Conservation (phyloP, 2,797 vertebrate genomes). For the Lagocephalus sceleratus region DNA sequence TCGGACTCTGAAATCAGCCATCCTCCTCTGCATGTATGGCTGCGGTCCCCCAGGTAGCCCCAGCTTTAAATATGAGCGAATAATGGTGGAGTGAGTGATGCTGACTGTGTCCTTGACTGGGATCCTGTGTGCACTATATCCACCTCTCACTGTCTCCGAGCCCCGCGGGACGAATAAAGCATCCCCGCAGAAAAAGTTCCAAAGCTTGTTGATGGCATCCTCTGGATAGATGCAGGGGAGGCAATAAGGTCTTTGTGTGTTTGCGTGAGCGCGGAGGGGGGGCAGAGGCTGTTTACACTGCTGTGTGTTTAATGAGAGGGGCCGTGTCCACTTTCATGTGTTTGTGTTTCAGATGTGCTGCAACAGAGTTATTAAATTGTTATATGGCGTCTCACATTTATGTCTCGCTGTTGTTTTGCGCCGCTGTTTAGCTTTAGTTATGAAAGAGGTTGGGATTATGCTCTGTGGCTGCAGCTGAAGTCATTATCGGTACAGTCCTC, state of each 20-base stretch:
- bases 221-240: constrained; percentile 49
- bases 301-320: constrained; percentile 61
- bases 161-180: constrained; percentile 67
- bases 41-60: constrained; percentile 63
- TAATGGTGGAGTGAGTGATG: constrained; percentile 75
- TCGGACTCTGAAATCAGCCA: constrained; percentile 71
- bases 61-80: constrained; percentile 75
- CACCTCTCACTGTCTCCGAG: constrained; percentile 65
- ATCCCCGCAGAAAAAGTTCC: constrained; percentile 60
- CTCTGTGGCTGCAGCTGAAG: constrained; percentile 44
- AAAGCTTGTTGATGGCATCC: constrained; percentile 61
- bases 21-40: constrained; percentile 54
- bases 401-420: constrained; percentile 42
- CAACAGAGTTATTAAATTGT: constrained; percentile 58
- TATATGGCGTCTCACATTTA: constrained; percentile 45
- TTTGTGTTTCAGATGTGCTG: constrained; percentile 56
- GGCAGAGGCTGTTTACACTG: constrained; percentile 47
- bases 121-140: constrained; percentile 70
- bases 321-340: constrained; percentile 60
- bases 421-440: constrained; percentile 28
- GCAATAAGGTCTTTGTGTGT: constrained; percentile 50
- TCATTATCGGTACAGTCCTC: constrained; percentile 31
- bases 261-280: constrained; percentile 42
- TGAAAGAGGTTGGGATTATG: constrained; percentile 27
- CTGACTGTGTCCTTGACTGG: constrained; percentile 73